Conservation (phyloP, 2,113 vertebrate genomes). For the Formicarius rufipectus region DNA sequence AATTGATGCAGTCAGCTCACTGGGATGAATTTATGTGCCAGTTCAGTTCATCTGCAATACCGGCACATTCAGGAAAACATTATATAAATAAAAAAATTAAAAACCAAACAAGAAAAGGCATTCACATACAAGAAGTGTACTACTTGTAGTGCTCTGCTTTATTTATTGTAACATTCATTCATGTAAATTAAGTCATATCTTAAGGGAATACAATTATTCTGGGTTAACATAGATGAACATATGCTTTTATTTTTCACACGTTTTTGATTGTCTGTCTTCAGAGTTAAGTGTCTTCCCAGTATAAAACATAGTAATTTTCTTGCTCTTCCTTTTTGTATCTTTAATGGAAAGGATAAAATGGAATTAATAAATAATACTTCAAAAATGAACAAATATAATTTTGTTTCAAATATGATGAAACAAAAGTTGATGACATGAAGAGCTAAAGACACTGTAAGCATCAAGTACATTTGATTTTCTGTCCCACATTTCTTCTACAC, state of each 20-base stretch:
- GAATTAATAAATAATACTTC: background rate
- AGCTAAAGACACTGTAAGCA: background rate
- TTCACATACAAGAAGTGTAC: background rate
- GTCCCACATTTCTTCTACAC: background rate
- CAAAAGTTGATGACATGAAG: background rate
- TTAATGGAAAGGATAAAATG: background rate
- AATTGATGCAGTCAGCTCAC: background rate
- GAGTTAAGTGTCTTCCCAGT: background rate
- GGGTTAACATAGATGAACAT: background rate
- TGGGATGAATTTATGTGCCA: background rate
- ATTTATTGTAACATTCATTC: background rate
- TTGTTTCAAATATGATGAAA: no score
- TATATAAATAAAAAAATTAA: background rate
- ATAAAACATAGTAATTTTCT: background rate
- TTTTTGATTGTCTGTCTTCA: background rate
- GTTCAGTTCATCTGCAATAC: background rate
- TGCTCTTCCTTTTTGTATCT: background rate
- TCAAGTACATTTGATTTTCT: background rate
- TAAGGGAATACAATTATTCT: background rate
- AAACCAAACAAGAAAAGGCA: background rate
- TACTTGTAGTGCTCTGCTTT: background rate
- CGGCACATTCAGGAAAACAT: conserved; percentile 9
- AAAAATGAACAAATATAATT: background rate
- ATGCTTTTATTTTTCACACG: background rate
- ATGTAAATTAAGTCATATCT: background rate